phyloP scores from a whole-genome alignment of 2,888 invertebrate genomes.

The Argyresthia albistria region DNA sequence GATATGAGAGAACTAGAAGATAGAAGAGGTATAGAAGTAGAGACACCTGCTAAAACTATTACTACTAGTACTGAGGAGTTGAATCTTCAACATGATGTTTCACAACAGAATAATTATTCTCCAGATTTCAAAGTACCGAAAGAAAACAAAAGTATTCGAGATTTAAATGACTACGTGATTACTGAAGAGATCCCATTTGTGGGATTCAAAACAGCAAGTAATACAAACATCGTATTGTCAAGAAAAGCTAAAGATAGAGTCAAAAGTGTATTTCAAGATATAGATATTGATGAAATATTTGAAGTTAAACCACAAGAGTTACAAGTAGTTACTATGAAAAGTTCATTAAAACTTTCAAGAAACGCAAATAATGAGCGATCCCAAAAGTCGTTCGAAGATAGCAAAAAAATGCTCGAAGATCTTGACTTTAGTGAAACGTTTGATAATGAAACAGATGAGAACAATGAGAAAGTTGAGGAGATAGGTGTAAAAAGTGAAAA shows the following conservation, averaged over 20 bases:
- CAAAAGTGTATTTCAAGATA: slow-evolving; percentile 24
- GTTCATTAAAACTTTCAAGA: too few species aligned
- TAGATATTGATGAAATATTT: slow-evolving; percentile 14
- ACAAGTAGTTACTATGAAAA: too few species aligned
- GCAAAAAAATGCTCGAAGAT: background rate
- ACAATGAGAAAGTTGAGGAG: background rate
- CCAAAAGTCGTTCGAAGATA: too few species aligned
- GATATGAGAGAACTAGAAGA: background rate
- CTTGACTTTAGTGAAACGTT: background rate
- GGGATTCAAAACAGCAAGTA: slow-evolving; percentile 43
- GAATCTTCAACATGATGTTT: too few species aligned
- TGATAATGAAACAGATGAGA: background rate
- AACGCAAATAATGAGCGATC: too few species aligned
- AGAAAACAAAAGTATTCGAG: too few species aligned
- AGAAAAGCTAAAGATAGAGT: slow-evolving; percentile 21
- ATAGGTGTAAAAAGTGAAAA: background rate
- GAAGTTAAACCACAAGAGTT: background rate
- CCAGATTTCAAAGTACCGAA: too few species aligned
- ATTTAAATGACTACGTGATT: too few species aligned
- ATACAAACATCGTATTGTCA: slow-evolving; percentile 33
- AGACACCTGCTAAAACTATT: too few species aligned
- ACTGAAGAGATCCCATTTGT: background rate
- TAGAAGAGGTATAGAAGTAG: background rate
- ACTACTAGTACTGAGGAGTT: too few species aligned
- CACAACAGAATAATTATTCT: too few species aligned